Evolutionary conservation across 2,888 invertebrate genomes (phyloP), one percentile per base, ranked within the genome.

Genomic region (Drosophila meridionalis): DNA sequence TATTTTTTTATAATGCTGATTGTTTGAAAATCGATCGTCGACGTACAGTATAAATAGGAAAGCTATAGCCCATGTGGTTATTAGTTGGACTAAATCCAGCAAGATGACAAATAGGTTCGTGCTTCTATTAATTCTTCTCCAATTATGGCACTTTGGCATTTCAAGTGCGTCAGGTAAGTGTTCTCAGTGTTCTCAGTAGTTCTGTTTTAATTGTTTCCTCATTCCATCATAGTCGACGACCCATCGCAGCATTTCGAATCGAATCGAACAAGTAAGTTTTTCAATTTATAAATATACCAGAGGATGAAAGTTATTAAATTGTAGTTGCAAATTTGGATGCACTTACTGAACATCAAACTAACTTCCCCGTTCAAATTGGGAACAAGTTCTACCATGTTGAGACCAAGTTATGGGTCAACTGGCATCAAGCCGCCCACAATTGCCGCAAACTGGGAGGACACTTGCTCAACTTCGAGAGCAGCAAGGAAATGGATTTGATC

Each of bases 391-490:
- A 77, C n/a, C 53, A 55, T 2, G 12, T 69, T 12, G 63, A 58
- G 9, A 14, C 4, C 9, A 3, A 40, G 0, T 1, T 8, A 26
- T 8, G 2, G 2, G 30, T 28, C 3, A 78, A n/a, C 20, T 78
- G 78, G 75, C 36, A 36, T 47, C 34, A 56, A 38, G 78, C 78
- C 0, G 60, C 60, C 0, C 26, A 69, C 32, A 60, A 40, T 30
- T 78, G 78, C 28, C 68, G 78, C 2, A 9, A 64, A n/a, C 14
- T 74, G 36, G 78, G 78, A 1, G 78, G 75, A 47, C 45, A 79
- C 12, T 38, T 80, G 48, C 28, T 73, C 0, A 64, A 73, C n/a
- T 36, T 80, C 20, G 69, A 76, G n/a, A 68, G 59, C 34, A 53
- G 45, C 4, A 2, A 30, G 14, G 78, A 79, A 76, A 65, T 64